Conservation (phyloP, 2,888 invertebrate genomes). For the Caenorhabditis imperialis region DNA sequence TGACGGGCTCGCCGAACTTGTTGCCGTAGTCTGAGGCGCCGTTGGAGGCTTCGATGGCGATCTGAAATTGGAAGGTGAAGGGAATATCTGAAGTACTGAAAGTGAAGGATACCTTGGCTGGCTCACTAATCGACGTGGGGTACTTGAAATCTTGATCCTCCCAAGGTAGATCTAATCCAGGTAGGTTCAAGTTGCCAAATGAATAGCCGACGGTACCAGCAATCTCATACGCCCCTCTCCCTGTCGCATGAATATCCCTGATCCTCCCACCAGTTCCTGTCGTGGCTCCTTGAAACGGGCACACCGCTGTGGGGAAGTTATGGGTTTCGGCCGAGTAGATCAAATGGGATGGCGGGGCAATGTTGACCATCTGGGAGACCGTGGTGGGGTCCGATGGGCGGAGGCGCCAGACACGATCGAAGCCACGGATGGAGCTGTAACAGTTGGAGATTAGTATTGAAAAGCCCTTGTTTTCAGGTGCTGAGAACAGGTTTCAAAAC, state of each 20-base stretch:
- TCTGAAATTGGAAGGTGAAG: slow-evolving; percentile 28
- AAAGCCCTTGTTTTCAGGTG: not conserved
- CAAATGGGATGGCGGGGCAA: slow-evolving; percentile 85
- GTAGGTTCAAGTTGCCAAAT: slow-evolving; percentile 92
- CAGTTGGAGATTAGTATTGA: no score
- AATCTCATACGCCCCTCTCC: slow-evolving; percentile 81
- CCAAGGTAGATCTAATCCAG: slow-evolving; percentile 92
- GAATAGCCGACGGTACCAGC: slow-evolving; percentile 90
- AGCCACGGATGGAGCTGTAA: slow-evolving; percentile 38
- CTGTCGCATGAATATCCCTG: slow-evolving; percentile 94
- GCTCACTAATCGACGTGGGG: slow-evolving; percentile 90
- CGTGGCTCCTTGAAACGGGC: slow-evolving; percentile 62
- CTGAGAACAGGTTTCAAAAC: no score
- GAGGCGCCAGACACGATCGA: slow-evolving; percentile 81
- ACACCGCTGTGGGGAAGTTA: slow-evolving; percentile 90
- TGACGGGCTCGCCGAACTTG: slow-evolving; percentile 95
- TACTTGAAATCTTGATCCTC: slow-evolving; percentile 86
- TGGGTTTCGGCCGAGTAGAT: slow-evolving; percentile 99
- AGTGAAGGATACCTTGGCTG: slow-evolving; percentile 85
- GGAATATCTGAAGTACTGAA: no score
- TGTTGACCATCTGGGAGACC: slow-evolving; percentile 82
- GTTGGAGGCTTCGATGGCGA: slow-evolving; percentile 92
- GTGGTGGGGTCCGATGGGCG: slow-evolving; percentile 84
- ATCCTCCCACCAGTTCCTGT: slow-evolving; percentile 93
- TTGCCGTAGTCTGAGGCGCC: slow-evolving; percentile 99